Evolutionary conservation across 1,140 invertebrate species (phyloP).

Genomic region (Semibalanus balanoides): DNA sequence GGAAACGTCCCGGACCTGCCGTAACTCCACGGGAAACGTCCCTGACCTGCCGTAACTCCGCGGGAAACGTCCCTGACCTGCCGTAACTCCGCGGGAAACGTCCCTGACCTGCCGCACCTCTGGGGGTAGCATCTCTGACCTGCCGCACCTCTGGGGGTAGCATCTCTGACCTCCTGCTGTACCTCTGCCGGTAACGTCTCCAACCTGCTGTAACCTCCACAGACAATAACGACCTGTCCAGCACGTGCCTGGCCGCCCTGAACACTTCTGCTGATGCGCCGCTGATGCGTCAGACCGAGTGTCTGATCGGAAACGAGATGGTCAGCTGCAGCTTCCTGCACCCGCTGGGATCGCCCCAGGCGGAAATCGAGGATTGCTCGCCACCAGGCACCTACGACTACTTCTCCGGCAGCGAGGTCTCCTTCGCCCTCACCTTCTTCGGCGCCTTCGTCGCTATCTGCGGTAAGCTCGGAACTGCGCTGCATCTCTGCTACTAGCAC

Average conservation of each 20-base stretch:
- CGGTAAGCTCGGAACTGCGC: conserved; percentile 15
- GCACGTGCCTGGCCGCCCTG: conserved; percentile 23
- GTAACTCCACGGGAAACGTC: no score
- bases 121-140: no score
- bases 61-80: no score
- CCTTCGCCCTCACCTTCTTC: conserved; percentile 43
- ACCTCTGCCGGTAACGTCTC: no score
- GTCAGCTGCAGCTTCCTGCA: conserved; percentile 27
- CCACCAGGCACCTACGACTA: conserved; percentile 39
- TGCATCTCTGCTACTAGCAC: no score
- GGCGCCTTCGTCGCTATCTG: conserved; percentile 26
- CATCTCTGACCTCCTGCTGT: no score
- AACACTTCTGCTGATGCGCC: conserved; percentile 9
- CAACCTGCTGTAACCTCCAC: no score
- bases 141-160: no score
- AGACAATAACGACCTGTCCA: conserved; percentile 21
- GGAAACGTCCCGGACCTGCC: no score
- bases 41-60: no score
- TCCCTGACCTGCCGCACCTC: no score
- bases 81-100: no score
- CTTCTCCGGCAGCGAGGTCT: conserved; percentile 42
- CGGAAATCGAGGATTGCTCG: conserved; percentile 31
- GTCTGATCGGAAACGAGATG: not conserved
- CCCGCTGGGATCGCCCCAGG: conserved; percentile 19
- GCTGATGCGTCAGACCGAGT: conserved; percentile 10